phyloP scores from a whole-genome alignment of 1,140 invertebrate genomes.

The Neodiprion virginianus region DNA sequence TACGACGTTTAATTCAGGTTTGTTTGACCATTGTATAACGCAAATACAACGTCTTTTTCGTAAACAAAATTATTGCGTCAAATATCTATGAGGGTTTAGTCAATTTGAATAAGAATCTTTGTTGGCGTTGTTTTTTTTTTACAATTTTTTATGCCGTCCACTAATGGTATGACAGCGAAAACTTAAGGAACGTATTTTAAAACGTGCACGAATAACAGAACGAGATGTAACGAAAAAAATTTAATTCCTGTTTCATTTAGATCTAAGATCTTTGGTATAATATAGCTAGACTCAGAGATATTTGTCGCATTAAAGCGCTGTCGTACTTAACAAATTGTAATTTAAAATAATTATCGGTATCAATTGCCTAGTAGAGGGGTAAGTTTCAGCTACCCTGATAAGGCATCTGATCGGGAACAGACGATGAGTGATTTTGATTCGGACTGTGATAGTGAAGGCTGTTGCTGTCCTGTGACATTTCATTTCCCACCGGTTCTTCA shows the following conservation, averaged over 20 bases:
- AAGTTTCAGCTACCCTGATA: conserved; percentile 64
- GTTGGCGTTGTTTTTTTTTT: conserved; percentile 6
- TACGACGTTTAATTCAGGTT: no score
- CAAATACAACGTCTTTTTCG: no score
- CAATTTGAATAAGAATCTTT: background rate
- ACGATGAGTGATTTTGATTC: conserved; percentile 58
- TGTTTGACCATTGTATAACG: no score
- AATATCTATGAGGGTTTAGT: background rate
- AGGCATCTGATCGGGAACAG: conserved; percentile 60
- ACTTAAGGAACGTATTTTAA: background rate
- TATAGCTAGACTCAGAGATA: background rate
- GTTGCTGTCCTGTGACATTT: conserved; percentile 59
- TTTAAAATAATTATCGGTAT: conserved; percentile 30
- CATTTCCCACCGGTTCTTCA: conserved; percentile 57
- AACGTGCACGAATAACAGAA: no score
- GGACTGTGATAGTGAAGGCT: conserved; percentile 58
- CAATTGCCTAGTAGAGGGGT: conserved; percentile 57
- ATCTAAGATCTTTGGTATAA: background rate
- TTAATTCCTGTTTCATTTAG: background rate
- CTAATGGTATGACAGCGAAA: conserved; percentile 30
- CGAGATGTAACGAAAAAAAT: background rate
- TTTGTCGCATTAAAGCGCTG: background rate
- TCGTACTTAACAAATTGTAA: background rate
- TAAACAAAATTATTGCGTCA: no score
- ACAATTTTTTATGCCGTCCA: background rate